Base-by-base conservation (phyloP, 2,113 vertebrate species). In the Hemiscyllium ocellatum region DNA sequence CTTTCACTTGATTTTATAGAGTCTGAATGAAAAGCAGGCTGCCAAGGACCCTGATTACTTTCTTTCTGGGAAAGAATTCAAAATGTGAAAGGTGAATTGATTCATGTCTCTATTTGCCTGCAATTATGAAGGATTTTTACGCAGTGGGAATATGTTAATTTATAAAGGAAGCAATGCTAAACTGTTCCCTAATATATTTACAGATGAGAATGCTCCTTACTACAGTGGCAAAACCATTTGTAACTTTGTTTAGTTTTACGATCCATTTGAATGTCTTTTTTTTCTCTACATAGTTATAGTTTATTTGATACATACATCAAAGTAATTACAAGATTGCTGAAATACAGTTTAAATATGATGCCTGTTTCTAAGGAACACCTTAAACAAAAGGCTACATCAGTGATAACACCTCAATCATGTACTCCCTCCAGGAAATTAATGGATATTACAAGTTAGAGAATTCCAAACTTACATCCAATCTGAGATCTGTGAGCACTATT, bases 1-100 rank as follows among this genome's bases (percentile, higher is more conserved):
- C 42, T 95, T 95, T 76, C 94, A 95, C 66, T 95, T 72, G 94
- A 52, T 95, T 95, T 76, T 76, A 95, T 72, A 95, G 94, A 76
- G 42, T 70, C 94, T 72, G 94, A 95, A 95, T 95, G 94, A 95
- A 72, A 95, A 95, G 94, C 94, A 52, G 69, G 94, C 94, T 95
- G 69, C 42, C 94, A 72, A 95, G 70, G 94, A n/a, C 24, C 68
- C 42, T 96, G 97, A 97, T 97, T 97, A 96, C 96, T 96, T 95
- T 96, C 96, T 96, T 65, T n/a, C 66, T 95, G 78, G 91, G 96
- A 86, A 96, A 87, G 47, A 86, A 61, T 69, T 86, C 6, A 26
- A n/a, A 50, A 95, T 95, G 69, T 95, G 83, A 89, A 95, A 90
- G 76, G 94, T 95, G 96, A 95, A 90, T 95, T 96, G 68, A 90